Base-by-base conservation (phyloP, 2,113 vertebrate species). In the Pedionomus torquatus region DNA sequence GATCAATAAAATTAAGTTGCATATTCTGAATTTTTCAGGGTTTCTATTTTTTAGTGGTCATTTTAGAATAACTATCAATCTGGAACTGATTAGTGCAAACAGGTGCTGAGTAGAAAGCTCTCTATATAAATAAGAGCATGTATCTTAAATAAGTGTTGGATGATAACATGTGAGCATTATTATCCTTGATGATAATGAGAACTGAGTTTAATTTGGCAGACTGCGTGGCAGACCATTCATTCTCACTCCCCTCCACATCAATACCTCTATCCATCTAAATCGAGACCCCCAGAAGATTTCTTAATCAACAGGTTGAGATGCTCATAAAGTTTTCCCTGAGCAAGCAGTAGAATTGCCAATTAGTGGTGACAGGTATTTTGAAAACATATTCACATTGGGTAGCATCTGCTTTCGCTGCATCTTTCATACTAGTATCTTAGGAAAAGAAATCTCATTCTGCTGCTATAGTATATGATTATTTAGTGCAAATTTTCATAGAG, bases 291-390 rank as follows among this genome's bases (percentile, higher is more conserved):
- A 66, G 58, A 90, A 82, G 75, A 64, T 72, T 85, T 80, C 68
- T 69, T 90, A 80, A 93, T 68, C 82, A 71, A 74, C 75, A 83
- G 25, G 87, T 86, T 81, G 60, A 87, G 51, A 33, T 78, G 46
- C 28, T 81, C 14, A 37, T 66, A 63, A 44, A 83, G 58, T 54
- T 94, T 93, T 95, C 55, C 64, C 77, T 37, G 25, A 93, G n/a
- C 55, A 89, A 91, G 81, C 72, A 89, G 37, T 28, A 2, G 57
- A 91, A 87, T 78, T 84, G 28, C 60, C 93, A 93, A 78, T 95
- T 94, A 81, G 46, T 46, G 25, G 21, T 91, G 87, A 89, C 72
- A 83, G 69, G 51, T 89, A 66, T 81, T 91, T 77, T 46, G 72
- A 84, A 91, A 94, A 89, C 18, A 25, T 61, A 39, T 20, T 90